Evolutionary conservation across 2,888 invertebrate species (phyloP), one percentile per base, ranked within the genome.

Genomic region (Calephelis perditalis): DNA sequence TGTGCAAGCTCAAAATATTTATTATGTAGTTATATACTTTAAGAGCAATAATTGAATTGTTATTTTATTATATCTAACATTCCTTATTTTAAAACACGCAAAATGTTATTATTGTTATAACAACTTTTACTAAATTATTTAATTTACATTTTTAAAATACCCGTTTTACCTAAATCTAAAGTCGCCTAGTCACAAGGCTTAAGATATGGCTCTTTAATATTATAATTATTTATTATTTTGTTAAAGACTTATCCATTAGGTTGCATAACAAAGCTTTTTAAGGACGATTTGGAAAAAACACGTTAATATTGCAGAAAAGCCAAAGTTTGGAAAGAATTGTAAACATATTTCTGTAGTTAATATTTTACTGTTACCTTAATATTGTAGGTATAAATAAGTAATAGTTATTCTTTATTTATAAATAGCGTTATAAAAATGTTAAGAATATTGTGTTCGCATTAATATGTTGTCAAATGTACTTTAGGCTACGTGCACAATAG

Each of bases 341-440:
- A 26, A 52, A 52, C 35, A 35, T 52, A 52, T 52, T 49, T 49
- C 35, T 52, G 52, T 52, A 52, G 52, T 52, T 11, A 5, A 46
- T 35, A 35, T 52, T 52, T 52, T 52, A 52, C 35, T 26, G 52
- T 52, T 52, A 52, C 52, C 52, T 52, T 52, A 52, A 11, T 52
- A 26, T 11, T 40, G 6, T 52, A 52, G 49, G 26, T 49, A 9
- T 26, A 26, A 49, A 49, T 49, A 49, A 49, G 49, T 26, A 11
- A 26, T 49, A 49, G 49, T 49, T 49, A 49, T 8, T 49, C 26
- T 15, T 49, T 49, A 47, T 47, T 47, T 47, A 40, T 40, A 40
- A 40, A 40, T 40, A 40, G 8, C 6, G 8, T 40, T 40, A 40
- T 40, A 1, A 40, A 40, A 40, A 40, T 40, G 40, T 40, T 40